A percentile compares a stretch with the other conserved stretches of the same genome.
Evolutionary conservation across 2,797 vertebrate genomes (phyloP).

Genomic region (Glossophaga mutica): DNA sequence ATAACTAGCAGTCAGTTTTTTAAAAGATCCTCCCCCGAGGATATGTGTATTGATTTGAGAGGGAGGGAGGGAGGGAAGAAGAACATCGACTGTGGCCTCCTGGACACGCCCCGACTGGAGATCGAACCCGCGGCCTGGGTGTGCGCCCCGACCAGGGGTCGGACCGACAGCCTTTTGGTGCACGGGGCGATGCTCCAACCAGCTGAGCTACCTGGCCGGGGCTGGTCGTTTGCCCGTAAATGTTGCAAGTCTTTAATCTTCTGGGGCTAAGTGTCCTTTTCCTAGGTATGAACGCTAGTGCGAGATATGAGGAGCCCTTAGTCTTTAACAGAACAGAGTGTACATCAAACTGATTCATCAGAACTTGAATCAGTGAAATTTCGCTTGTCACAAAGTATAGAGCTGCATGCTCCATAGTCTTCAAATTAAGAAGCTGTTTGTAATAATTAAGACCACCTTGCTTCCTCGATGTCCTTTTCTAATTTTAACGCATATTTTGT

Average conservation of each 20-base stretch:
- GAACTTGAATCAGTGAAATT: not conserved
- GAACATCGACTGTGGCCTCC: accelerated
- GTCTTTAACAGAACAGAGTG: not conserved
- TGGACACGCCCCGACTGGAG: not conserved
- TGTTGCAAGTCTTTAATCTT: accelerated
- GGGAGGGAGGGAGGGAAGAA: not conserved
- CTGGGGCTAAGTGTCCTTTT: not conserved
- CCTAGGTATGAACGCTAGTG: not conserved
- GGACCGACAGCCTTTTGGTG: not conserved
- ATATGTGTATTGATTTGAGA: not conserved
- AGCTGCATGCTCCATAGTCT: not conserved
- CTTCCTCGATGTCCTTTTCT: not conserved
- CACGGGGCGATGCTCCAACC: not conserved
- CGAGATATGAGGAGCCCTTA: not conserved
- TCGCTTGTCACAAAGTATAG: not conserved
- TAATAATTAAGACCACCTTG: not conserved
- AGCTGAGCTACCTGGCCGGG: not conserved
- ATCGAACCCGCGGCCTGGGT: not conserved
- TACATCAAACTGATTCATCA: not conserved
- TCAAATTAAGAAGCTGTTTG: not conserved
- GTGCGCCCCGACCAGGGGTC: not conserved
- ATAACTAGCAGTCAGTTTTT: not conserved
- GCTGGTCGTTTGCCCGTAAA: not conserved
- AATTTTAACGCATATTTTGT: not conserved
- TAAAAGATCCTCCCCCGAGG: not conserved